Evolutionary conservation across 1,140 invertebrate genomes (phyloP), one percentile per base, ranked within the genome.

Genomic region (Pinna nobilis): DNA sequence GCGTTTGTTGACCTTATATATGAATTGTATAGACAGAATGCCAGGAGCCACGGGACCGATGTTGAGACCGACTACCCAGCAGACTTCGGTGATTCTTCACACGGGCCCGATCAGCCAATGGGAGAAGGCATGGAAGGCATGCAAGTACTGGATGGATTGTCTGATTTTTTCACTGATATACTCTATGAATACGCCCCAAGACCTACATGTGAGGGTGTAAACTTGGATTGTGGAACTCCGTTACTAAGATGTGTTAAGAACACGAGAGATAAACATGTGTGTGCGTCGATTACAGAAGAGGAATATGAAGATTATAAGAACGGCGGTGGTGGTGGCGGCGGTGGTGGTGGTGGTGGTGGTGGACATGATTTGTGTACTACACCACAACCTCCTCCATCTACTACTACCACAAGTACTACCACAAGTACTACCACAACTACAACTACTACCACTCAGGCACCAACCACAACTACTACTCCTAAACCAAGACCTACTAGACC

Each of bases 121-220:
- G 68, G 68, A 9, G 47, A 67, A 15, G 49, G 57, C 15, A 68
- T 25, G 25, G 49, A 50, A 23, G 49, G 41, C 11, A 30, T 83
- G 5, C 71, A 53, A 25, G 74, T 72, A 13, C 53, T 57, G 20
- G 79, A 86, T 18, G 79, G 80, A 6, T 76, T 83, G 41, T 70
- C 55, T 35, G 73, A 86, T 33, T 41, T 49, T 13, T 74, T 80
- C 39, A 78, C 50, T n/a, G 64, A 32, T 28, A 35, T 65, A 28
- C 65, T 77, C 18, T 84, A 79, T 70, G 69, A 72, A 30, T 86
- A 86, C 59, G 78, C 77, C 9, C 73, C 81, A 3, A n/a, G 75
- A 20, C 84, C 84, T 20, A 70, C 70, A 3, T 86, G 84, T 66
- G 73, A 69, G 1, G 15, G 23, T 6, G 23, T 15, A 2, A 61